Evolutionary conservation across 2,888 invertebrate genomes (phyloP).

Genomic region (Tortricodes alternella): DNA sequence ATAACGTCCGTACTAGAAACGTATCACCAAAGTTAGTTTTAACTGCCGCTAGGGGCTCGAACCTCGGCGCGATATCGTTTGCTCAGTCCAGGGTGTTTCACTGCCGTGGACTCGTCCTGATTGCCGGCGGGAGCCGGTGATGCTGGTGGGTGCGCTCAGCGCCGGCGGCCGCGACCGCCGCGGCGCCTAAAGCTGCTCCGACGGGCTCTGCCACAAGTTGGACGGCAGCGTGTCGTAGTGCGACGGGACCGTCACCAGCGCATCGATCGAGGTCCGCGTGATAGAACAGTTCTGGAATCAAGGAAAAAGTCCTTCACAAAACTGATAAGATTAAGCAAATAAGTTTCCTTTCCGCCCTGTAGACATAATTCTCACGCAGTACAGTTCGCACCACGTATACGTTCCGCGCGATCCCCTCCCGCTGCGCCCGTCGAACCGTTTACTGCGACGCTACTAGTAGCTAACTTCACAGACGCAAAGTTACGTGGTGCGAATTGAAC

Average conservation of each 20-base stretch:
- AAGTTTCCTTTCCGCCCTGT: no score
- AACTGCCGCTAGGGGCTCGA: conserved; percentile 47
- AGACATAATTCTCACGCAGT: no score
- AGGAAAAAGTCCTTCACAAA: not conserved
- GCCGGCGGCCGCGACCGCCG: conserved; percentile 42
- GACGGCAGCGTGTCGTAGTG: conserved; percentile 86
- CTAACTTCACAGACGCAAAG: no score
- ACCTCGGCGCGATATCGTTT: conserved; percentile 49
- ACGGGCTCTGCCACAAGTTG: conserved; percentile 71
- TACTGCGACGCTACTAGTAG: no score
- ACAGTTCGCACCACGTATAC: no score
- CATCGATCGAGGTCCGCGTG: conserved; percentile 86
- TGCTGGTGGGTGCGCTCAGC: conserved; percentile 56
- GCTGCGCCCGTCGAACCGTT: no score
- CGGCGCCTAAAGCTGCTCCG: conserved; percentile 69
- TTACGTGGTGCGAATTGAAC: no score
- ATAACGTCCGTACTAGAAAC: conserved; percentile 36
- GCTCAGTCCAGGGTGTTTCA: conserved; percentile 66
- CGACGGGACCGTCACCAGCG: conserved; percentile 88
- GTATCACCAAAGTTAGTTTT: conserved; percentile 48
- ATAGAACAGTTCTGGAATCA: conserved; percentile 86
- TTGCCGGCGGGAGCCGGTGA: conserved; percentile 49
- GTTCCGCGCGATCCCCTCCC: no score
- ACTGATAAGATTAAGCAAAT: not conserved
- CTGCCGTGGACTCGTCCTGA: conserved; percentile 56